Percentiles rank a stretch among this genome's conserved stretches.
phyloP scores from a whole-genome alignment of 2,888 invertebrate species.

The Brachyopa scutellaris region DNA sequence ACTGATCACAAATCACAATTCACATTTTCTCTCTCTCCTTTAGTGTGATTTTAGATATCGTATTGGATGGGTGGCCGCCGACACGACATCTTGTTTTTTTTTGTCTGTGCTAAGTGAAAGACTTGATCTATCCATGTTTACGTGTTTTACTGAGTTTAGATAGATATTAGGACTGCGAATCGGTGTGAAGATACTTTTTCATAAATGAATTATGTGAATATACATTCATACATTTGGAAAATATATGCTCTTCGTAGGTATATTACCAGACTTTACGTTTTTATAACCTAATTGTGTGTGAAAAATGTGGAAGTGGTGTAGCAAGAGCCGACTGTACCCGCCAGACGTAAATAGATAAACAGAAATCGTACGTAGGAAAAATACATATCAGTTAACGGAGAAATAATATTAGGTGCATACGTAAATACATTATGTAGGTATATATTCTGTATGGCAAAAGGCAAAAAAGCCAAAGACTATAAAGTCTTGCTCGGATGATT shows the following conservation, averaged over 20 bases:
- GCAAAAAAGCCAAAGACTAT: too few relatives aligned
- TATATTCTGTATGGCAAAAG: too few relatives aligned
- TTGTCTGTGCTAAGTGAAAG: conserved; percentile 33
- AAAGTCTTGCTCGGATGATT: conserved; percentile 46
- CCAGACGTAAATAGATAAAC: conserved; percentile 65
- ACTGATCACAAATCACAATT: conserved; percentile 38
- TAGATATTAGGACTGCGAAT: conserved; percentile 18
- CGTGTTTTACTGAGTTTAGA: conserved; percentile 18
- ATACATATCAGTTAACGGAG: conserved; percentile 24
- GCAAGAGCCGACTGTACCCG: conserved; percentile 35
- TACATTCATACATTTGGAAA: background rate
- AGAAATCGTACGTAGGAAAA: conserved; percentile 13
- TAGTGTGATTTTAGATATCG: conserved; percentile 58
- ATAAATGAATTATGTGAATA: background rate
- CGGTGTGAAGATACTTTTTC: conserved; percentile 6
- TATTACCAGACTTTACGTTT: conserved; percentile 31
- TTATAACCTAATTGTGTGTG: conserved; percentile 55
- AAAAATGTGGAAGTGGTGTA: conserved; percentile 54
- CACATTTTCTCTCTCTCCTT: conserved; percentile 42
- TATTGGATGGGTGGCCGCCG: conserved; percentile 47
- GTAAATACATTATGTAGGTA: conserved; percentile 16
- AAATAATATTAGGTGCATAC: conserved; percentile 10
- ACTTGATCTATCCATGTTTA: conserved; percentile 32
- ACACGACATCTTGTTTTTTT: background rate
- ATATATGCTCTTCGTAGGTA: background rate